Evolutionary conservation across 2,888 invertebrate species (phyloP), one percentile per base, ranked within the genome.

Genomic region (Phymatocera aterrima): DNA sequence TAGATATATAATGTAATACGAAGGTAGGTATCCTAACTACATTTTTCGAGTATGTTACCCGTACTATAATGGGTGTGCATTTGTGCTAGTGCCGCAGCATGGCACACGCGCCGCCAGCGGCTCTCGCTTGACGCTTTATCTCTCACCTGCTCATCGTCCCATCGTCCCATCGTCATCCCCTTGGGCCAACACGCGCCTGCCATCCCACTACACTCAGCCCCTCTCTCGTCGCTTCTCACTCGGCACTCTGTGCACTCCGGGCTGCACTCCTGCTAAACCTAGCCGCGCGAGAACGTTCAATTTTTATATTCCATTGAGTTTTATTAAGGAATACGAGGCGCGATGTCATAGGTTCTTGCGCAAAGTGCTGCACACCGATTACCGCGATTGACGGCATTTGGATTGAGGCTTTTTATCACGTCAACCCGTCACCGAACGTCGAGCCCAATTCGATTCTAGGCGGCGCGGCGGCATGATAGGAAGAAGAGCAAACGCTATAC

Each of bases 131-230:
- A 72, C 48, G 72, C 18, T 72, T 72, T 72, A 72, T 72, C 72
- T 72, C 72, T 72, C 72, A 72, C 72, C 72, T 72, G 72, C 37
- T 28, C 48, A 18, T 54, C 72, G 37, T 43, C 43, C n/a, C 64
- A 28, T 43, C 68, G 46, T 68, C 46, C 68, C 68, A 43, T 46
- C 64, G n/a, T 43, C 68, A 68, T 68, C 46, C 68, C 68, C 68
- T 46, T 15, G 6, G 64, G 31, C 43, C 43, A 68, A 46, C 68
- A 68, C 68, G 68, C 68, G 46, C 68, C 46, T 6, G 28, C 43
- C 43, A 3, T 10, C 60, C 60, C 3, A 28, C 60, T 12, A 10
- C 60, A 31, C 60, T 6, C 24, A 24, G 43, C n/a, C 15, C 68
- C 24, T 12, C 2, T 43, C 3, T 15, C 5, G 5, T 5, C 8